Evolutionary conservation across 1,140 invertebrate species (phyloP).

Genomic region (Andricus grossulariae): DNA sequence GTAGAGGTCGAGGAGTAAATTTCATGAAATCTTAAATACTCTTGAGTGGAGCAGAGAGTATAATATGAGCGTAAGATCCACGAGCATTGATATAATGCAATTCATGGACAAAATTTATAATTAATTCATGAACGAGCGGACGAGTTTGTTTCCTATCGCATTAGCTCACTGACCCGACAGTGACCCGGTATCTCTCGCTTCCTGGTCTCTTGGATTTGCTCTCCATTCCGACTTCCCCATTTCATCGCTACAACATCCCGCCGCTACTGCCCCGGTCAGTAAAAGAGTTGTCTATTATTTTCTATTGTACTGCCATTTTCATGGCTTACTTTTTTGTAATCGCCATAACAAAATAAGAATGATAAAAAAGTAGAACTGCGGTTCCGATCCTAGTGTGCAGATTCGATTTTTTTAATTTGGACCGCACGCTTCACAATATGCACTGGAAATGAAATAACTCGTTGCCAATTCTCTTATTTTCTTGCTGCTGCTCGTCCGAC

Average conservation of each 20-base stretch:
- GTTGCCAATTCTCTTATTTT: too few relatives aligned
- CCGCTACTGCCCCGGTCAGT: constrained; percentile 10
- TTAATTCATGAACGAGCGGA: constrained; percentile 49
- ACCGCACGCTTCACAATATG: too few relatives aligned
- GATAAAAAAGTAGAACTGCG: too few relatives aligned
- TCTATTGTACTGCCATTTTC: background rate
- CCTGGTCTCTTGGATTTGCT: constrained; percentile 31
- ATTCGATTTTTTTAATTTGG: too few relatives aligned
- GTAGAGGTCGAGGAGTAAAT: background rate
- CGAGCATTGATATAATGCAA: background rate
- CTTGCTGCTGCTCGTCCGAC: too few relatives aligned
- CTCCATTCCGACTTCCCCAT: constrained; percentile 36
- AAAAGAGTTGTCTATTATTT: constrained; percentile 6
- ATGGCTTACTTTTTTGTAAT: background rate
- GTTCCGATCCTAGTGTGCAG: too few relatives aligned
- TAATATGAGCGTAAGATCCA: too few relatives aligned
- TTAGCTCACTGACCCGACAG: constrained; percentile 49
- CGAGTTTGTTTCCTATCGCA: constrained; percentile 39
- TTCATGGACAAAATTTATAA: constrained; percentile 52
- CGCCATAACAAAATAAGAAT: too few relatives aligned
- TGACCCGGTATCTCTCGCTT: constrained; percentile 45
- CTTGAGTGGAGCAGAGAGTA: background rate
- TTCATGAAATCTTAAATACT: constrained; percentile 1
- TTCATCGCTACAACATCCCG: constrained; percentile 22
- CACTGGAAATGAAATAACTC: background rate